Conservation (phyloP, 2,888 invertebrate species). For the Syrista parreyssii region DNA sequence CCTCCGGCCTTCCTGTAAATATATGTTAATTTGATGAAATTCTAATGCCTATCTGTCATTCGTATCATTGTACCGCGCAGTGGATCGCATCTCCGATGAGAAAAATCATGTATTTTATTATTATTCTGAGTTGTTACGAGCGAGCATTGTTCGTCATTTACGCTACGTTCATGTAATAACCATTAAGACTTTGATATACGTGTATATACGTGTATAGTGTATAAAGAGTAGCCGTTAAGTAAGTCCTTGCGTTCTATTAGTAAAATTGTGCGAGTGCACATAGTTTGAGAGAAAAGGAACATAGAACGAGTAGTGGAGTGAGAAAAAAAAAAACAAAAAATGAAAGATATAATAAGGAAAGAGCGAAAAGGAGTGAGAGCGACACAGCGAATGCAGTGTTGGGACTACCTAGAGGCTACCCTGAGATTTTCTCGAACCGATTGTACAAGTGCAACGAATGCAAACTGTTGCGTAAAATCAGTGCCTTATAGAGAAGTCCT, state of each 20-base stretch:
- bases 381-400: background rate
- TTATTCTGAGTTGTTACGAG: background rate
- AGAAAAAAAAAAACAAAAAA: background rate
- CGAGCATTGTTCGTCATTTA: background rate
- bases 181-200: constrained; percentile 11
- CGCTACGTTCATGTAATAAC: background rate
- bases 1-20: constrained; percentile 3
- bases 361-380: background rate
- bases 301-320: background rate
- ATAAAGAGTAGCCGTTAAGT: constrained; percentile 32
- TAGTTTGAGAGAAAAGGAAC: constrained; percentile 1
- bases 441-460: constrained; percentile 20
- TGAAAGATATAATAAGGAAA: background rate
- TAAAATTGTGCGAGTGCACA: background rate
- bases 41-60: background rate
- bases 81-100: background rate
- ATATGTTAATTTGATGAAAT: constrained; percentile 8
- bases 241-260: constrained; percentile 30
- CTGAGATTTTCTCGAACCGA: background rate
- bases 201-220: constrained; percentile 25
- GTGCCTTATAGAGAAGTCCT: constrained; percentile 46
- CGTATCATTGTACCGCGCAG: background rate
- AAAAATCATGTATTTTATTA: constrained; percentile 5
- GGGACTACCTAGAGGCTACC: constrained; percentile 6
- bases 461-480: constrained; percentile 41